Base-by-base conservation (phyloP, 2,888 invertebrate genomes). In the Epicampocera succincta region DNA sequence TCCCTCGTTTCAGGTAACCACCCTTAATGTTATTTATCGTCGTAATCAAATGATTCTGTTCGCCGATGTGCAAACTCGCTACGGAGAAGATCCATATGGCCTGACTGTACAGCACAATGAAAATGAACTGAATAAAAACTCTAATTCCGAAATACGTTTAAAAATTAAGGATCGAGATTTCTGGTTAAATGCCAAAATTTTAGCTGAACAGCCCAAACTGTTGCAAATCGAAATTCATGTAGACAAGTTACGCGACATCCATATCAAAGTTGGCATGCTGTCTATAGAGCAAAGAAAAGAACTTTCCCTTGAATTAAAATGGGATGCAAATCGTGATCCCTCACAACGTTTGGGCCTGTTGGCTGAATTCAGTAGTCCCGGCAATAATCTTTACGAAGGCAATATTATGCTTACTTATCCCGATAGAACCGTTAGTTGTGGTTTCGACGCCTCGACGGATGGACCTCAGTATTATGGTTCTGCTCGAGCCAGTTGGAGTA, bases 291-390 rank as follows among this genome's bases (percentile, higher is more conserved):
- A 91, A 12, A 93, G 93, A 66, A 95, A 95, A 87, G 94, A 94
- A 29, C 91, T 95, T 0, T 94, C 94, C 4, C 91, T 95, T 1
- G 95, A 95, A 73, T 89, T 97, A 17, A 95, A 96, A 89, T 97
- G 96, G 96, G 96, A 97, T 87, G 96, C 96, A 0, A 96, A 96
- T 90, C 92, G 96, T 8, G 95, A 96, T 91, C 96, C 96, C 0
- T 93, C 94, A 58, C 94, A 95, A 88, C 84, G 90, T 25, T 68
- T 91, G 12, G 90, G 89, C 0, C 63, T 91, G 0, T 93, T 93
- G 71, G 91, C 94, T 0, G 93, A 94, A 80, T 92, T 95, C 63
- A 93, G 93, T 83, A 93, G 92, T 86, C 92, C 93, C 73, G 92
- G 92, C 0, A 89, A 92, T 0, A 93, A 93, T 88, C 94, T 94